phyloP scores from a whole-genome alignment of 2,888 invertebrate genomes.

The Drosophila atripex region DNA sequence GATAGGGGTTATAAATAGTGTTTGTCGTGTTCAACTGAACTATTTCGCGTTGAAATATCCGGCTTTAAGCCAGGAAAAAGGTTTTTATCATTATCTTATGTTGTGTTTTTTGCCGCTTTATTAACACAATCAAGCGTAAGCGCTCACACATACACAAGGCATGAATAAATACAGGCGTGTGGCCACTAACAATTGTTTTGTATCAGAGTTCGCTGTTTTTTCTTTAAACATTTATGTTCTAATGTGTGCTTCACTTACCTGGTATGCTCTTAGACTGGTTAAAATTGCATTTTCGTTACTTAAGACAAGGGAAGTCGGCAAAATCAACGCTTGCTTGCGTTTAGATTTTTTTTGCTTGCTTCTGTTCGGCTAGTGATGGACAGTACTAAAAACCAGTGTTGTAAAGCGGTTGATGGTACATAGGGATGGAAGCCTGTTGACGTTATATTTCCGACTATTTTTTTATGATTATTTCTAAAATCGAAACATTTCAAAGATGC shows the following conservation, averaged over 20 bases:
- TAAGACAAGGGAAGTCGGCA: background rate
- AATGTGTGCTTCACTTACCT: slow-evolving; percentile 1
- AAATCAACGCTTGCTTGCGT: slow-evolving; percentile 4
- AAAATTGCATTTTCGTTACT: background rate
- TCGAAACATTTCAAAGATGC: too few relatives aligned
- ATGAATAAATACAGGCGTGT: background rate
- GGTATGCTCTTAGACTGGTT: too few relatives aligned
- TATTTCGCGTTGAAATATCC: background rate
- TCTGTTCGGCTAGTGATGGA: slow-evolving; percentile 10
- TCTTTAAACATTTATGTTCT: background rate
- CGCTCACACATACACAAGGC: slow-evolving; percentile 5
- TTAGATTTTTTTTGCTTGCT: slow-evolving; percentile 10
- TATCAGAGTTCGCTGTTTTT: background rate
- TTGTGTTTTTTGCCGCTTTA: slow-evolving; percentile 57
- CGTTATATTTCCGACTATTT: too few relatives aligned
- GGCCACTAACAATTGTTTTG: slow-evolving; percentile 1
- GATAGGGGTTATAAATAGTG: background rate
- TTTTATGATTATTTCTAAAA: too few relatives aligned
- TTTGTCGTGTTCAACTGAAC: background rate
- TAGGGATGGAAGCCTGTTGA: background rate
- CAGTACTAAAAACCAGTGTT: background rate
- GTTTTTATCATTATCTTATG: background rate
- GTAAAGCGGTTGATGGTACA: background rate
- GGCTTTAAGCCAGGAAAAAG: background rate
- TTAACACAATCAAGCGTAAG: slow-evolving; percentile 14